Evolutionary conservation across 1,140 invertebrate species (phyloP).

Genomic region (Delia radicum): DNA sequence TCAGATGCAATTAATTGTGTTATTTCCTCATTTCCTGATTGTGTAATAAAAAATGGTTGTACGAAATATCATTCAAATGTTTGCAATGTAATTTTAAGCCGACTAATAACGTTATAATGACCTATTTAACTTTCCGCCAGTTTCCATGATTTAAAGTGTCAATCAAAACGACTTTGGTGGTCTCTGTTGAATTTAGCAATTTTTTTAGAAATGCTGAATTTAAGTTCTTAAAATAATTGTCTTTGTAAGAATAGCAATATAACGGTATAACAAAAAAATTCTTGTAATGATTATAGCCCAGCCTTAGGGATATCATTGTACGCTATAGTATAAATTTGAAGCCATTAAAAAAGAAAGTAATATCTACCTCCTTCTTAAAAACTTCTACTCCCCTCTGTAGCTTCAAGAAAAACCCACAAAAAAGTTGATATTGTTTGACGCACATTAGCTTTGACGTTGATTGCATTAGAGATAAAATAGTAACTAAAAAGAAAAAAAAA

Average conservation of each 20-base stretch:
- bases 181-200: neutral
- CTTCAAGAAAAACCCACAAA: neutral
- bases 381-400: neutral
- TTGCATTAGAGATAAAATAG: constrained; percentile 4
- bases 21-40: too few relatives aligned
- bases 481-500: neutral
- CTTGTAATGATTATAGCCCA: neutral
- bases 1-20: too few relatives aligned
- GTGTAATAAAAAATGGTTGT: too few relatives aligned
- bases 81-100: too few relatives aligned
- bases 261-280: neutral
- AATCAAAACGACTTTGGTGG: neutral
- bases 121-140: neutral
- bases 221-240: neutral
- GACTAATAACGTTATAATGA: too few relatives aligned
- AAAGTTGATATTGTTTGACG: neutral
- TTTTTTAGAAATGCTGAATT: neutral
- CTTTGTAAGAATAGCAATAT: neutral
- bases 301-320: constrained; percentile 3
- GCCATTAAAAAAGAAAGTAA: neutral
- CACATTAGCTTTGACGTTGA: constrained; percentile 10
- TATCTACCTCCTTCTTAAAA: neutral
- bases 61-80: too few relatives aligned
- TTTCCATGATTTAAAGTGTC: neutral
- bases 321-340: neutral